Evolutionary conservation across 2,888 invertebrate species (phyloP).

Genomic region (Eustalomyia histrio): DNA sequence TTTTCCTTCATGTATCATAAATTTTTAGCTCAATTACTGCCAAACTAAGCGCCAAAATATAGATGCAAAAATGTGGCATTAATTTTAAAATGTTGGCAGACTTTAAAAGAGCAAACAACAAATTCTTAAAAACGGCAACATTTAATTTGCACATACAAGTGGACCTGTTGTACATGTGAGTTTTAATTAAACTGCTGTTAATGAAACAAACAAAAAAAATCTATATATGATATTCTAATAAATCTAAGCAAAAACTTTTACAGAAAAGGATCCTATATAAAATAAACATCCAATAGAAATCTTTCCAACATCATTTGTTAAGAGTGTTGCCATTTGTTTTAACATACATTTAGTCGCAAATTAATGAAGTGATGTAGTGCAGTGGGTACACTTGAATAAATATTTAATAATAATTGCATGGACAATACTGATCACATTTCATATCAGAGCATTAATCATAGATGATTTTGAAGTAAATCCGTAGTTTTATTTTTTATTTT

Average conservation of each 20-base stretch:
- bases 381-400: conserved; percentile 40
- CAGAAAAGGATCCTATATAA: conserved; percentile 13
- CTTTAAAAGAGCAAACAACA: neutral
- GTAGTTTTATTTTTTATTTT: no score
- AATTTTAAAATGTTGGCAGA: conserved; percentile 63
- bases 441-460: no score
- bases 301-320: conserved; percentile 9
- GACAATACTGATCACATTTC: no score
- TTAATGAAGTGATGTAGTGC: conserved; percentile 34
- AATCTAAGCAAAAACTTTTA: conserved; percentile 44
- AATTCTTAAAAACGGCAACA: neutral
- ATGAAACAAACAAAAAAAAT: conserved; percentile 6
- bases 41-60: conserved; percentile 68
- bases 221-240: conserved; percentile 51
- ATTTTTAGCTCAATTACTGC: conserved; percentile 70
- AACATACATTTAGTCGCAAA: conserved; percentile 22
- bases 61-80: conserved; percentile 65
- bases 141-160: neutral
- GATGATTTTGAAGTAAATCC: no score
- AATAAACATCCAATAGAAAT: conserved; percentile 38
- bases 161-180: conserved; percentile 14
- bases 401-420: no score
- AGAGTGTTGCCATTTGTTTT: conserved; percentile 26
- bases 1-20: conserved; percentile 60
- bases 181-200: conserved; percentile 59